Percentiles rank a stretch among this genome's conserved stretches.
These are phyloP conservation scores for Enteromius paludinosus DNA, from an alignment of 2,797 vertebrate species.

Conservation along the genomic window DNA sequence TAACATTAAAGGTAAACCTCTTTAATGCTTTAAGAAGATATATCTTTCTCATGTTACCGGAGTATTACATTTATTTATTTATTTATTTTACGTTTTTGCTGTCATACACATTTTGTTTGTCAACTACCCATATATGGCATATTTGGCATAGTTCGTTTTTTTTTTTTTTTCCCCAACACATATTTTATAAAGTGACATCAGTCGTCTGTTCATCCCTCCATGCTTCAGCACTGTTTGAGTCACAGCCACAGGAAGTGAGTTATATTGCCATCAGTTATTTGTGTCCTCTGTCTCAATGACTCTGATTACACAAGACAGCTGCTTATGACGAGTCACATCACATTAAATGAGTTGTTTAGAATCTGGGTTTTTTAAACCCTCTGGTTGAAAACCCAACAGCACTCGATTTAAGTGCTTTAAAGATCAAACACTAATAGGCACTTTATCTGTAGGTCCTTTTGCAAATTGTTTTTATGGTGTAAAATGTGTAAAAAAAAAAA, in stretches of 20 bases:
- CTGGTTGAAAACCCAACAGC: neutral
- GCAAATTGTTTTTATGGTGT: neutral
- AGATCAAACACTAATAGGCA: neutral
- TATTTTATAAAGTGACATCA: neutral
- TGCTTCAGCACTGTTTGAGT: slow-evolving; percentile 7
- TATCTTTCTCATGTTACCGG: too few relatives aligned
- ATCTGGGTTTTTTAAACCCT: neutral
- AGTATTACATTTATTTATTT: too few relatives aligned
- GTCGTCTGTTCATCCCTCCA: neutral
- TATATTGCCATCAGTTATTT: slow-evolving; percentile 30
- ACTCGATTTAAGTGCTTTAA: neutral
- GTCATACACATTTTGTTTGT: too few relatives aligned
- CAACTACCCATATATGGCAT: too few relatives aligned
- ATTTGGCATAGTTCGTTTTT: too few relatives aligned
- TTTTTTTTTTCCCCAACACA: neutral
- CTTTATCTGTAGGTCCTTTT: neutral
- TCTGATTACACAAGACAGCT: slow-evolving; percentile 35
- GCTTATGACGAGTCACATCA: slow-evolving; percentile 31
- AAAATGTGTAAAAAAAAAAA: neutral
- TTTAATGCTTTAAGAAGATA: too few relatives aligned
- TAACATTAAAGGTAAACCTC: too few relatives aligned
- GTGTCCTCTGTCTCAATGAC: slow-evolving; percentile 15
- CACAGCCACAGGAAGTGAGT: slow-evolving; percentile 43
- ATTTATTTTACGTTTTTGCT: too few relatives aligned
- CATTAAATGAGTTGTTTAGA: neutral